Evolutionary conservation across 2,797 vertebrate genomes (phyloP).

Genomic region (Sarcoramphus papa): DNA sequence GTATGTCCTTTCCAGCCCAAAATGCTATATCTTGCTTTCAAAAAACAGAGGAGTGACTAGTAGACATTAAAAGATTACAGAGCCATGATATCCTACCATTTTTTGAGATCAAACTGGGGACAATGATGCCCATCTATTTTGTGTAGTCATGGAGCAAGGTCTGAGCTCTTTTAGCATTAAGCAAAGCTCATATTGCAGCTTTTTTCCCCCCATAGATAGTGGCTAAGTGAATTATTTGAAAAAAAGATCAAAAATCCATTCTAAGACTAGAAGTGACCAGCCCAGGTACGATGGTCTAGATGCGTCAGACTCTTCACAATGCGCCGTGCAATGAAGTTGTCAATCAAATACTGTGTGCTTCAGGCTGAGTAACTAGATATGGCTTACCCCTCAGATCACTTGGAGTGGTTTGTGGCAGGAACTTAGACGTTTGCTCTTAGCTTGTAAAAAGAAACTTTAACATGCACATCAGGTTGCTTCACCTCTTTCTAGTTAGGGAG

Average conservation of each 20-base stretch:
- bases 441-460: not conserved
- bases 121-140: not conserved
- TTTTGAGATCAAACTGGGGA: not conserved
- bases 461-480: not conserved
- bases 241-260: not conserved
- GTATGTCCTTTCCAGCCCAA: not conserved
- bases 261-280: not conserved
- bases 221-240: not conserved
- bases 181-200: not conserved
- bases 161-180: not conserved
- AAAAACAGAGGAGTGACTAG: not conserved
- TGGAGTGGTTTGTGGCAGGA: not conserved
- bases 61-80: not conserved
- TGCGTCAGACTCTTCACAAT: not conserved
- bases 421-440: not conserved
- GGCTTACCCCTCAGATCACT: not conserved
- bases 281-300: not conserved
- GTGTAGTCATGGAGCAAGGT: not conserved
- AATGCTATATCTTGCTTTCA: not conserved
- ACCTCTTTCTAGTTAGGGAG: not conserved
- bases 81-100: not conserved
- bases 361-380: not conserved
- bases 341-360: rapidly evolving
- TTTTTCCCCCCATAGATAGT: rapidly evolving
- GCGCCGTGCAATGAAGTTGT: rapidly evolving